phyloP scores from a whole-genome alignment of 2,113 vertebrate genomes.

The Oryzias woworae region DNA sequence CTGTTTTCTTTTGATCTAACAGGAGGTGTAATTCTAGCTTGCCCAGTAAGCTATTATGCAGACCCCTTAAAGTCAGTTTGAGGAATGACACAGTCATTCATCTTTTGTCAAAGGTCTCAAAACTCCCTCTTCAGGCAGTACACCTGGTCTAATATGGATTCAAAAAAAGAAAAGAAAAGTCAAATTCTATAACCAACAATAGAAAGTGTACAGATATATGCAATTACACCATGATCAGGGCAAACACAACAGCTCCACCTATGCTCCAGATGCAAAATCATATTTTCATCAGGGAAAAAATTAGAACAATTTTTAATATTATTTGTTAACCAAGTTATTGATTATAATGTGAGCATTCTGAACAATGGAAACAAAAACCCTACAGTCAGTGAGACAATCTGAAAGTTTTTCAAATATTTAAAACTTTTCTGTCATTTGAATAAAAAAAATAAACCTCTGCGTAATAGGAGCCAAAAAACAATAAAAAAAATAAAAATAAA shows the following conservation, averaged over 20 bases:
- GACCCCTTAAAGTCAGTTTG: slow-evolving; percentile 1
- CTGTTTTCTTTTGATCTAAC: slow-evolving; percentile 40
- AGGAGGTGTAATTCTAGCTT: slow-evolving; percentile 17
- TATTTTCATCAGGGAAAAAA: too few relatives aligned
- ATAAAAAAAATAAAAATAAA: slow-evolving; percentile 22
- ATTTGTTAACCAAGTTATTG: too few relatives aligned
- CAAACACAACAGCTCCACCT: slow-evolving; percentile 18
- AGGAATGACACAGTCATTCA: background rate
- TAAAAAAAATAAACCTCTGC: too few relatives aligned
- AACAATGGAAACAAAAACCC: too few relatives aligned
- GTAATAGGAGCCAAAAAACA: too few relatives aligned
- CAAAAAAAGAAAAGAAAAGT: background rate
- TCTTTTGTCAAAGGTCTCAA: background rate
- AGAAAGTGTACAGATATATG: slow-evolving; percentile 9
- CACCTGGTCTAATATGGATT: slow-evolving; percentile 1
- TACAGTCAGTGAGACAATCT: too few relatives aligned
- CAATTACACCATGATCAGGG: background rate
- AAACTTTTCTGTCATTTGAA: too few relatives aligned
- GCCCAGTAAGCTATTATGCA: slow-evolving; percentile 11
- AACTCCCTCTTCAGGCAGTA: background rate
- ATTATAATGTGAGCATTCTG: too few relatives aligned
- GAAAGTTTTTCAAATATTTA: too few relatives aligned
- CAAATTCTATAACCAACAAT: background rate
- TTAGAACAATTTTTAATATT: too few relatives aligned
- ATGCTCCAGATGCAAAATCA: background rate